Conservation (phyloP, 2,797 vertebrate species). For the Siniperca obscura region DNA sequence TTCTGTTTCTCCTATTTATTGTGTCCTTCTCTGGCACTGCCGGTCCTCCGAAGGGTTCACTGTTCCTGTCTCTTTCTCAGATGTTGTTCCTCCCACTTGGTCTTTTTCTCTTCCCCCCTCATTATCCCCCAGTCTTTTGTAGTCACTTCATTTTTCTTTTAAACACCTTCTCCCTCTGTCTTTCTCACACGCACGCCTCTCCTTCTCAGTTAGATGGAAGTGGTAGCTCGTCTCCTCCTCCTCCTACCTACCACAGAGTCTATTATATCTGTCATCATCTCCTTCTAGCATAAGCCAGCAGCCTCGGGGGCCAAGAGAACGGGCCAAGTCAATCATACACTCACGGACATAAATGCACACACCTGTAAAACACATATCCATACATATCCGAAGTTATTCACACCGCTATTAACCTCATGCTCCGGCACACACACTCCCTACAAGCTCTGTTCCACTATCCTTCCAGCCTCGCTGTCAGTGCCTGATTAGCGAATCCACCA, state of each 20-base stretch:
- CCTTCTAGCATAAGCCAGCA: slow-evolving; percentile 57
- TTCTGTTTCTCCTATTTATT: slow-evolving; percentile 70
- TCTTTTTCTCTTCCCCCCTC: slow-evolving; percentile 5
- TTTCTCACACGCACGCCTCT: slow-evolving; percentile 36
- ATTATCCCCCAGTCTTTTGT: slow-evolving; percentile 24
- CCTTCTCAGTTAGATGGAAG: slow-evolving; percentile 48
- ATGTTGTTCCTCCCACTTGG: slow-evolving; percentile 30
- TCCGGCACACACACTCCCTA: not conserved
- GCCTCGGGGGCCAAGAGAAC: slow-evolving; percentile 55
- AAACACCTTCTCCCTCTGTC: slow-evolving; percentile 63
- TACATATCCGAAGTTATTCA: slow-evolving; percentile 43
- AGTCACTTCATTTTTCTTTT: slow-evolving; percentile 70
- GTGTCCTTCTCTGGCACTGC: slow-evolving; percentile 39
- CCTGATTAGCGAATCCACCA: slow-evolving; percentile 63
- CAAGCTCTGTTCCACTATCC: slow-evolving; percentile 26
- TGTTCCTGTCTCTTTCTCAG: slow-evolving; percentile 40
- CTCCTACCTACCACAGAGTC: slow-evolving; percentile 73
- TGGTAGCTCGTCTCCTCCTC: slow-evolving; percentile 64
- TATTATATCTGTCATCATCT: slow-evolving; percentile 74
- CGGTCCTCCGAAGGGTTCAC: slow-evolving; percentile 13
- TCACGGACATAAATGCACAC: slow-evolving; percentile 52
- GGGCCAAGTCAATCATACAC: slow-evolving; percentile 64
- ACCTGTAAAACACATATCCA: slow-evolving; percentile 64
- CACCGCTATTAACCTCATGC: slow-evolving; percentile 42
- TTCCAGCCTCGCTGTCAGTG: slow-evolving; percentile 66